Evolutionary conservation across 2,888 invertebrate species (phyloP).

Genomic region (Drosophila pegasa): DNA sequence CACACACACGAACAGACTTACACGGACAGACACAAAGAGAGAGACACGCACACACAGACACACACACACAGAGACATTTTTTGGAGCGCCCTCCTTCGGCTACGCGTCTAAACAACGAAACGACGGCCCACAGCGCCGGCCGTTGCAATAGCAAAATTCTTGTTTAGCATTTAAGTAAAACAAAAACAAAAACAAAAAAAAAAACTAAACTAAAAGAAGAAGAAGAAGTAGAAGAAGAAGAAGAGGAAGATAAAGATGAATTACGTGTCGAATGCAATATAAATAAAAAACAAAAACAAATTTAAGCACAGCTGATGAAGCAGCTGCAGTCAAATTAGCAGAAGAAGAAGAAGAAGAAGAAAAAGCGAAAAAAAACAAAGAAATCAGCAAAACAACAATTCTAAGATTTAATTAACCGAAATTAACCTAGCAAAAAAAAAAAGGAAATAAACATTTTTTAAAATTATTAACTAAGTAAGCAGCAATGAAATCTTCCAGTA

Average conservation of each 20-base stretch:
- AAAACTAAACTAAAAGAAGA: conserved; percentile 22
- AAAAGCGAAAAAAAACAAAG: conserved; percentile 65
- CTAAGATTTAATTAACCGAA: conserved; percentile 51
- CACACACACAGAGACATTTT: not conserved
- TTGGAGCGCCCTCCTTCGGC: conserved; percentile 23
- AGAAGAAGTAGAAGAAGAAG: not conserved
- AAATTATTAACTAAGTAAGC: conserved; percentile 65
- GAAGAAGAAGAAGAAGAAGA: conserved; percentile 64
- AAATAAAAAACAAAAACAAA: too few relatives aligned
- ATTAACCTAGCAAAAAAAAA: conserved; percentile 52
- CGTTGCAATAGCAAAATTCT: conserved; percentile 77
- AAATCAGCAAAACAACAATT: conserved; percentile 63
- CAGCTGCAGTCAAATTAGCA: conserved; percentile 60
- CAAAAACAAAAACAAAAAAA: conserved; percentile 3
- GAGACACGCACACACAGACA: not conserved
- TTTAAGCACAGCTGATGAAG: conserved; percentile 7
- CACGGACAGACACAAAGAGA: too few relatives aligned
- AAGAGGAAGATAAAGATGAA: conserved; percentile 7
- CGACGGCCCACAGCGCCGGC: conserved; percentile 27
- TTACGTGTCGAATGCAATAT: conserved; percentile 51
- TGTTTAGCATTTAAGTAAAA: conserved; percentile 74
- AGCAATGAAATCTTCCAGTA: conserved; percentile 75
- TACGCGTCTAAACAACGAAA: conserved; percentile 67
- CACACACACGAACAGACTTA: conserved; percentile 25
- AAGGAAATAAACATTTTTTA: conserved; percentile 49